Evolutionary conservation across 2,888 invertebrate species (phyloP).

Genomic region (Tenthredo amoena): DNA sequence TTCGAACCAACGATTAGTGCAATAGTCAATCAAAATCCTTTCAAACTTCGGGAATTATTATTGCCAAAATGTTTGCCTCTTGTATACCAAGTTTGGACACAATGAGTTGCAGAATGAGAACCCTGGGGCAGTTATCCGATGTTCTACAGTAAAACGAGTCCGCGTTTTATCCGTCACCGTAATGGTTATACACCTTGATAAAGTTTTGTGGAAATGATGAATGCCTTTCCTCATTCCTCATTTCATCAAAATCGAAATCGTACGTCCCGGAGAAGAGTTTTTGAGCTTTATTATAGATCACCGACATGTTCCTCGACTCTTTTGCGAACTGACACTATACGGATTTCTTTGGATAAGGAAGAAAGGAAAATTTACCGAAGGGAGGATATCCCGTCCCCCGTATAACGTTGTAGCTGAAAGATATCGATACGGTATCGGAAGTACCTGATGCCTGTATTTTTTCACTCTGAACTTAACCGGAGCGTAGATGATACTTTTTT

Average conservation of each 20-base stretch:
- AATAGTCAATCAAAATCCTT: not conserved
- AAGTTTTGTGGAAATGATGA: not conserved
- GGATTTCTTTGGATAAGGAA: not conserved
- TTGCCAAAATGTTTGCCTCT: not conserved
- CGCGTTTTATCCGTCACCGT: not conserved
- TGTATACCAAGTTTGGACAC: not conserved
- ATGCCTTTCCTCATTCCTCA: not conserved
- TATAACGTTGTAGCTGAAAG: not conserved
- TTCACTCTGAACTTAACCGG: not conserved
- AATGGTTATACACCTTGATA: not conserved
- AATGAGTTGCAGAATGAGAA: not conserved
- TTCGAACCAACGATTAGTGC: not conserved
- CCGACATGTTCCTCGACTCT: not conserved
- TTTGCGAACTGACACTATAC: not conserved
- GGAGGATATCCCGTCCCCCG: not conserved
- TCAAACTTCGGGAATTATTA: not conserved
- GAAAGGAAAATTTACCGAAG: conserved; percentile 10
- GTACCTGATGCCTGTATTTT: not conserved
- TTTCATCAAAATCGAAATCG: not conserved
- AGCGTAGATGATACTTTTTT: not conserved
- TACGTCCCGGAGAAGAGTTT: not conserved
- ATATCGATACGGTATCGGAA: not conserved
- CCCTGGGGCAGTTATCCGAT: not conserved
- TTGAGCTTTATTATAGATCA: not conserved
- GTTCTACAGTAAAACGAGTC: not conserved